These are phyloP conservation scores for Tenthredo distinguenda DNA, from an alignment of 2,888 invertebrate species.

Conservation along the genomic window DNA sequence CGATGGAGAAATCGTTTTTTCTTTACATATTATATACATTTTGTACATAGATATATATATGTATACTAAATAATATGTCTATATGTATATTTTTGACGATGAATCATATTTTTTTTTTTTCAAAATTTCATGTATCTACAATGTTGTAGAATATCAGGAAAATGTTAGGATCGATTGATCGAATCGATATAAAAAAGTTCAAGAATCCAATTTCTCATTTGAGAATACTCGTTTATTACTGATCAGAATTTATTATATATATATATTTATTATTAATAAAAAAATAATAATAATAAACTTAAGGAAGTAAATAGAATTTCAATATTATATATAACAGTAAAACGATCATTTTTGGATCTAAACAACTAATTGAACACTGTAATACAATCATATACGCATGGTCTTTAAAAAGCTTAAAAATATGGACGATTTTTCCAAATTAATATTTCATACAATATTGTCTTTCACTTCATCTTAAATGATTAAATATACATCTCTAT, in stretches of 20 bases:
- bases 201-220: too few relatives aligned
- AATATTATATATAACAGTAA: not conserved
- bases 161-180: too few relatives aligned
- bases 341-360: not conserved
- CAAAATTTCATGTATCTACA: not conserved
- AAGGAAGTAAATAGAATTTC: not conserved
- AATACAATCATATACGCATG: not conserved
- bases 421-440: too few relatives aligned
- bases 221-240: not conserved
- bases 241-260: too few relatives aligned
- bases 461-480: not conserved
- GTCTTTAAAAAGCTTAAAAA: not conserved
- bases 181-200: too few relatives aligned
- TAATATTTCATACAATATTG: not conserved
- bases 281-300: not conserved
- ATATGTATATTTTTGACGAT: not conserved
- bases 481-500: not conserved
- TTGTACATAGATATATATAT: not conserved
- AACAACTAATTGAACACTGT: not conserved
- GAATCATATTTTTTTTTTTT: not conserved
- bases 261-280: not conserved
- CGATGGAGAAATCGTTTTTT: slow-evolving; percentile 4
- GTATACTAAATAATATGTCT: too few relatives aligned
- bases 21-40: not conserved
- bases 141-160: too few relatives aligned